Percentiles rank a stretch among this genome's conserved stretches.
Conservation (phyloP, 2,888 invertebrate species). For the Dendrolimus pini region DNA sequence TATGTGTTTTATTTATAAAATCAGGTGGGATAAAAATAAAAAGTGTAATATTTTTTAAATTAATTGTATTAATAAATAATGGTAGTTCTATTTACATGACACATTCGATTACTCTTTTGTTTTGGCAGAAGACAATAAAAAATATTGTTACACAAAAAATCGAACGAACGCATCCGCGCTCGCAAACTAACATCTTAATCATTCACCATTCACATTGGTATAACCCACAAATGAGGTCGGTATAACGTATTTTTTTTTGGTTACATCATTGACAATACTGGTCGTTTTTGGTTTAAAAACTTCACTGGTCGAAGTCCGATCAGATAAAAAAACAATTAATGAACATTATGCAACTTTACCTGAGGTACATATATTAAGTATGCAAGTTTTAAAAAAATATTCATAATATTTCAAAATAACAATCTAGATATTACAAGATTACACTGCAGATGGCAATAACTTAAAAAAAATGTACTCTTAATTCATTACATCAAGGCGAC, state of each 20-base stretch:
- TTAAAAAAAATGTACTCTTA: too few relatives aligned
- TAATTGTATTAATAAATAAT: constrained; percentile 78
- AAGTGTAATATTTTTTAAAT: constrained; percentile 54
- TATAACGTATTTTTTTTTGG: constrained; percentile 50
- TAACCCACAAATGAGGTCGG: constrained; percentile 38
- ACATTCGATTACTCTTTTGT: constrained; percentile 73
- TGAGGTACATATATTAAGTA: too few relatives aligned
- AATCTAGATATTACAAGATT: too few relatives aligned
- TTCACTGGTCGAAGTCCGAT: constrained; percentile 13
- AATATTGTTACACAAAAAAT: constrained; percentile 63
- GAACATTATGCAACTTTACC: too few relatives aligned
- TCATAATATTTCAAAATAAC: too few relatives aligned
- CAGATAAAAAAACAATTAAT: constrained; percentile 2
- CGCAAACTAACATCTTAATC: constrained; percentile 29
- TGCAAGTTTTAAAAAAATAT: too few relatives aligned
- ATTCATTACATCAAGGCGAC: too few relatives aligned
- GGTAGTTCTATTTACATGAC: constrained; percentile 78
- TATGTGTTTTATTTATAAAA: too few relatives aligned
- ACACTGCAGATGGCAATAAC: too few relatives aligned
- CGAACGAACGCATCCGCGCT: constrained; percentile 11
- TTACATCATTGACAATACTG: constrained; percentile 65
- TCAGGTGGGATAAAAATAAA: constrained; percentile 33
- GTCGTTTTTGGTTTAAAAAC: constrained; percentile 59
- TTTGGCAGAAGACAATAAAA: constrained; percentile 74
- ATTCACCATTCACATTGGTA: constrained; percentile 52